Evolutionary conservation across 2,113 vertebrate species (phyloP).

Genomic region (Prinia subflava): DNA sequence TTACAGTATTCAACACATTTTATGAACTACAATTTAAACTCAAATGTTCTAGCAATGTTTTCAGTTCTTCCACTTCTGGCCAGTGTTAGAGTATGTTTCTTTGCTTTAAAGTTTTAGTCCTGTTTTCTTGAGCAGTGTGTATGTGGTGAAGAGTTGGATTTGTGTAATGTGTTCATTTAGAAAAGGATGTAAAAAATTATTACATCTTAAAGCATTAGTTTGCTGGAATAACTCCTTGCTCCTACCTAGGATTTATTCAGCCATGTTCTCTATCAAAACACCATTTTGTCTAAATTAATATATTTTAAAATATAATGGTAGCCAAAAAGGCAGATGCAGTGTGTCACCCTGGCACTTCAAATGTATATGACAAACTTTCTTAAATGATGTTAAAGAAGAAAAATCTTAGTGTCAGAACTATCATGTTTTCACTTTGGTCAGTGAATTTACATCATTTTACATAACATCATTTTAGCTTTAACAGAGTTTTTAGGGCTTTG

Average conservation of each 20-base stretch:
- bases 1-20: neutral
- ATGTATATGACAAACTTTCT: neutral
- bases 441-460: neutral
- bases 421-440: neutral
- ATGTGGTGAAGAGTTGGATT: neutral
- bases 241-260: neutral
- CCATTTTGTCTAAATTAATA: neutral
- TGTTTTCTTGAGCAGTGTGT: neutral
- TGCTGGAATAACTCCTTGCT: neutral
- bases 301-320: neutral
- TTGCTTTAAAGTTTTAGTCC: neutral
- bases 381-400: neutral
- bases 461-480: neutral
- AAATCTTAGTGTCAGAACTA: neutral
- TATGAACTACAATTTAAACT: neutral
- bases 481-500: neutral
- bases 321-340: neutral
- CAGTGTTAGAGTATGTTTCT: neutral
- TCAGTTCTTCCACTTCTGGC: neutral
- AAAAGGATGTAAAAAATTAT: neutral
- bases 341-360: neutral
- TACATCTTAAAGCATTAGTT: neutral
- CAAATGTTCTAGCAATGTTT: neutral
- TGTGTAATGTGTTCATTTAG: neutral
- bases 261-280: neutral